Percentiles rank a stretch among this genome's conserved stretches.
phyloP scores from a whole-genome alignment of 2,797 vertebrate genomes.

The Catharus ustulatus region DNA sequence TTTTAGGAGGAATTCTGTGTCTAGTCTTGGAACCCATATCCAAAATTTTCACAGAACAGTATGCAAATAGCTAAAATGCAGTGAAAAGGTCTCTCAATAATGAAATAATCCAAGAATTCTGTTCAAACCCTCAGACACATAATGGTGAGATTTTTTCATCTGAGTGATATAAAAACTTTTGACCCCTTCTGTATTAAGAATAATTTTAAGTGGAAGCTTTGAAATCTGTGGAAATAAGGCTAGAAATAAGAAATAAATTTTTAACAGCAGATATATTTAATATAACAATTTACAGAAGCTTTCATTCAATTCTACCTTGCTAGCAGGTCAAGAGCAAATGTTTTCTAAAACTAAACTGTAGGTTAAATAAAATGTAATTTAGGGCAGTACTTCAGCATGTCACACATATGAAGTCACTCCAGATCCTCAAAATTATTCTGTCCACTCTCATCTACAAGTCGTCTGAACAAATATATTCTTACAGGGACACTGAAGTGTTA shows the following conservation, averaged over 20 bases:
- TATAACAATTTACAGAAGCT: not conserved
- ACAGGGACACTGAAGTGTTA: not conserved
- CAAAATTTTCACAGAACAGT: not conserved
- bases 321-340: not conserved
- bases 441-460: not conserved
- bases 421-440: not conserved
- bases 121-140: not conserved
- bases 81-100: not conserved
- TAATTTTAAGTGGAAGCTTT: not conserved
- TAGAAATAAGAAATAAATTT: not conserved
- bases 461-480: not conserved
- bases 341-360: not conserved
- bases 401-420: not conserved
- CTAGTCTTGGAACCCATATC: not conserved
- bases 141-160: not conserved
- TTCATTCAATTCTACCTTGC: not conserved
- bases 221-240: not conserved
- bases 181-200: not conserved
- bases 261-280: not conserved
- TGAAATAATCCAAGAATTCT: not conserved
- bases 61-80: not conserved
- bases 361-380: not conserved
- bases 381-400: not conserved
- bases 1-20: not conserved
- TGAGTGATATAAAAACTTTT: not conserved